Base-by-base conservation (phyloP, 2,113 vertebrate genomes). In the Leptocoma aspasia region DNA sequence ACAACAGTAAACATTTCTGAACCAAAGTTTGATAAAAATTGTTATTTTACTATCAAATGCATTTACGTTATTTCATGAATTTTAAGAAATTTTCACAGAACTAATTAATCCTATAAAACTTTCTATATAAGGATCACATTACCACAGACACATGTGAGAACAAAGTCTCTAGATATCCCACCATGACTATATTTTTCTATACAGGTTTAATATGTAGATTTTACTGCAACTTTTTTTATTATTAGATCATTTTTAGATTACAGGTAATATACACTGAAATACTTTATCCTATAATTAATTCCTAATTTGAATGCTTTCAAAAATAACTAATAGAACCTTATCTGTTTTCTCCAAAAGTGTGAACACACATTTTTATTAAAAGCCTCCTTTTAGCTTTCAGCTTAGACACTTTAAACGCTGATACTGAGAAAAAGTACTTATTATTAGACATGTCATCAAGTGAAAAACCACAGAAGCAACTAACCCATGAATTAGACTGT, bases 381-480 rank as follows among this genome's bases (percentile, higher is more conserved):
- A 72, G 9, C 7, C 28, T 77, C 41, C 49, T 82, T 83, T 78
- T 24, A 90, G 79, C 39, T 73, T 93, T 75, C 52, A 93, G 44
- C 41, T 82, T 82, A 82, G 65, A 84, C 35, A 44, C 54, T 92
- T 94, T 33, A 68, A 89, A 87, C 19, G 7, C 54, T 68, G 22
- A 35, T 47, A 76, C 0, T 85, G 31, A 80, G 24, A 11, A 69
- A 79, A 73, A 42, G 31, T 61, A 79, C 35, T 87, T 80, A 64
- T 54, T 85, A 95, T 85, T 82, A 93, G n/a, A 42, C 42, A 23
- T 11, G 30, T 73, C 50, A 92, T 45, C 45, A 77, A 63, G 50
- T 60, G 30, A 92, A 92, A 94, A 96, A 69, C 44, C 94, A 90
- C 68, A 90, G 44, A 80, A 82, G 33, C 44, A 94, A 90, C 56